phyloP scores from a whole-genome alignment of 1,140 invertebrate species.

The Campoletis sonorensis region DNA sequence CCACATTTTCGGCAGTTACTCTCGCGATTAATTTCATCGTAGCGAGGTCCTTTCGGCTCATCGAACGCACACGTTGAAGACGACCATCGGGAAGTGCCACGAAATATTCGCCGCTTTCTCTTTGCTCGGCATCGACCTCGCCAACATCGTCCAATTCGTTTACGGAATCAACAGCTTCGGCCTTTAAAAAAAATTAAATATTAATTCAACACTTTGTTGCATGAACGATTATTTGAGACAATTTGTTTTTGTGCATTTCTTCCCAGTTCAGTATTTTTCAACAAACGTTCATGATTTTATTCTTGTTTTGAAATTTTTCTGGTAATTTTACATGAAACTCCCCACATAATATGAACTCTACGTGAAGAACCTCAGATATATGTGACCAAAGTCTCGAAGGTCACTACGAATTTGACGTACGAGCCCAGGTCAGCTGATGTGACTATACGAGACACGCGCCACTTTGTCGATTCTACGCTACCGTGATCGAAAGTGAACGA shows the following conservation, averaged over 20 bases:
- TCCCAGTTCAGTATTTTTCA: too few species aligned
- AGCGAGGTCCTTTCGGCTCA: slow-evolving; percentile 74
- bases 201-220: neutral
- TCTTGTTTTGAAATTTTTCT: too few species aligned
- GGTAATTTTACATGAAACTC: neutral
- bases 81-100: slow-evolving; percentile 77
- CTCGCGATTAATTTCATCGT: slow-evolving; percentile 78
- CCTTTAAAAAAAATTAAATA: slow-evolving; percentile 56
- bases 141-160: slow-evolving; percentile 71
- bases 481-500: slow-evolving; percentile 71
- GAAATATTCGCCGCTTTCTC: slow-evolving; percentile 75
- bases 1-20: slow-evolving; percentile 77
- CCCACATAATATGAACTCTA: neutral
- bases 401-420: slow-evolving; percentile 17
- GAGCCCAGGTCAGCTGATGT: neutral
- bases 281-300: too few species aligned
- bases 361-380: neutral
- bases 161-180: slow-evolving; percentile 65
- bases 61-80: slow-evolving; percentile 76
- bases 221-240: too few species aligned
- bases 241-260: too few species aligned
- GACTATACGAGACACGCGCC: neutral
- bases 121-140: slow-evolving; percentile 61
- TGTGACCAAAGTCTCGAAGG: slow-evolving; percentile 4
- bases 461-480: slow-evolving; percentile 44